Conservation (phyloP, 2,888 invertebrate species). For the Cyaniris semiargus region DNA sequence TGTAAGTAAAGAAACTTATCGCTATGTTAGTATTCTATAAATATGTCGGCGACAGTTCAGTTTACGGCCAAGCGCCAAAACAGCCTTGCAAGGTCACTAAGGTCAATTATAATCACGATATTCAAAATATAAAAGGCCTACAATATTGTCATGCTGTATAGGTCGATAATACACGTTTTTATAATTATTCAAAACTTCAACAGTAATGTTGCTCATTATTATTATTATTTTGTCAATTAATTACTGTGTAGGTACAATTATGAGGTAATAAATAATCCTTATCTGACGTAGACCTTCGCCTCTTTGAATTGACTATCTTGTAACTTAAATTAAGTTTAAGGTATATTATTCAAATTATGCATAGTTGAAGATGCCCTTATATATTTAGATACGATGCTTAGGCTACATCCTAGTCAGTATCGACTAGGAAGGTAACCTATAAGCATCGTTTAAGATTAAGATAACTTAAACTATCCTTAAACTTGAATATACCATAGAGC, state of each 20-base stretch:
- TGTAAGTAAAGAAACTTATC: too few relatives aligned
- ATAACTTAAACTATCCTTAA: too few relatives aligned
- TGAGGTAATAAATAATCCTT: slow-evolving; percentile 12
- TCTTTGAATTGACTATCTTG: neutral
- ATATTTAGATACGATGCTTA: neutral
- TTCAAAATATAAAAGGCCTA: neutral
- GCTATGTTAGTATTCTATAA: too few relatives aligned
- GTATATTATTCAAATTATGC: neutral
- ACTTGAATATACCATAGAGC: too few relatives aligned
- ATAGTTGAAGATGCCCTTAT: too few relatives aligned
- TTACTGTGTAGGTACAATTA: neutral
- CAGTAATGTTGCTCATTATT: neutral
- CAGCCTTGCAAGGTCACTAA: neutral
- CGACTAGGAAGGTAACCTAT: too few relatives aligned
- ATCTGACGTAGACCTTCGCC: slow-evolving; percentile 6
- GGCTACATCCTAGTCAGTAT: too few relatives aligned
- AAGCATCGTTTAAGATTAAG: too few relatives aligned
- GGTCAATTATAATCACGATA: neutral
- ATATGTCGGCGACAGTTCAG: too few relatives aligned
- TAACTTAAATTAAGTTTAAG: neutral
- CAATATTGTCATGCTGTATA: neutral
- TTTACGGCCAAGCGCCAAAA: too few relatives aligned
- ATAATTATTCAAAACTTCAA: neutral
- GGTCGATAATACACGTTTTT: neutral
- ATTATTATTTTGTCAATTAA: slow-evolving; percentile 5